phyloP scores from a whole-genome alignment of 2,888 invertebrate species.

The Arge pagana region DNA sequence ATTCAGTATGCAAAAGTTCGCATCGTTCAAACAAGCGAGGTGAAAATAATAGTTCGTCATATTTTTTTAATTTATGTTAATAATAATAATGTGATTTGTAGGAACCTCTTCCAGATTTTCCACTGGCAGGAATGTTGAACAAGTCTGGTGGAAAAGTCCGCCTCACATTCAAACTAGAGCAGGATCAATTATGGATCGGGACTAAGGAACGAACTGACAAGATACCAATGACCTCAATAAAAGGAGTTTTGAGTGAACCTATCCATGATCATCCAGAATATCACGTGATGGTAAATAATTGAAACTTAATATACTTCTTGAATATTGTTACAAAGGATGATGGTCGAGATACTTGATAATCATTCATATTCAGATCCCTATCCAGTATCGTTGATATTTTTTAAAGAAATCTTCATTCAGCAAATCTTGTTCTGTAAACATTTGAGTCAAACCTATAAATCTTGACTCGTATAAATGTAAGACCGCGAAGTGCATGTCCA shows the following conservation, averaged over 20 bases:
- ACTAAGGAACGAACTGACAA: slow-evolving; percentile 93
- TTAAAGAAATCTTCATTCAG: background rate
- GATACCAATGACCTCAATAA: slow-evolving; percentile 87
- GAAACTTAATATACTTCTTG: no score
- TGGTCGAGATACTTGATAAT: no score
- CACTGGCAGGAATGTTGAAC: slow-evolving; percentile 88
- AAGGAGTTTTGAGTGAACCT: slow-evolving; percentile 77
- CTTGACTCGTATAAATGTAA: background rate
- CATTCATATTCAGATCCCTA: no score
- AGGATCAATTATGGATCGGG: slow-evolving; percentile 89
- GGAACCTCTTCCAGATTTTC: slow-evolving; percentile 81
- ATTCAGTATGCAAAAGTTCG: no score
- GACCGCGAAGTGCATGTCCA: background rate
- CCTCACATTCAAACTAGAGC: slow-evolving; percentile 88
- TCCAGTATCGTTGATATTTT: background rate
- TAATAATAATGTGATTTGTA: slow-evolving; percentile 55
- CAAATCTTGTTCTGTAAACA: background rate
- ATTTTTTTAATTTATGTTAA: slow-evolving; percentile 24
- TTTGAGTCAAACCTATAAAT: background rate
- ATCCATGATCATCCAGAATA: slow-evolving; percentile 89
- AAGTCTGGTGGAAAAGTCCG: slow-evolving; percentile 88
- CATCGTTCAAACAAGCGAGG: no score
- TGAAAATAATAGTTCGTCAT: background rate
- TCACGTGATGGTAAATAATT: slow-evolving; percentile 85
- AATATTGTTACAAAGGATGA: no score